Percentiles rank a stretch among this genome's conserved stretches.
These are phyloP conservation scores for Euplexia lucipara DNA, from an alignment of 2,888 invertebrate genomes.

Conservation along the genomic window DNA sequence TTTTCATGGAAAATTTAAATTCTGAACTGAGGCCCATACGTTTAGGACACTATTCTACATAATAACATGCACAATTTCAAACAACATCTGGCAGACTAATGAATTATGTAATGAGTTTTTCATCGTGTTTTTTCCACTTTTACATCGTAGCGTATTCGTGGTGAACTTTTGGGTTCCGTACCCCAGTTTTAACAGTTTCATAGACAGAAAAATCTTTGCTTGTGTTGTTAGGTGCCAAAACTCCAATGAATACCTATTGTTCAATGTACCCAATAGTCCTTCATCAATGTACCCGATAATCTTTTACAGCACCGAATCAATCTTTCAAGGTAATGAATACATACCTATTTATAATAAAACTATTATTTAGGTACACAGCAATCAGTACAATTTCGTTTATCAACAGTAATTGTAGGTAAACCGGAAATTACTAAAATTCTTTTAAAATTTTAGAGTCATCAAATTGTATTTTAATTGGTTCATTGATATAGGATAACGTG, in stretches of 20 bases:
- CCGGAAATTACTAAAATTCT: constrained; percentile 15
- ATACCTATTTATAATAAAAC: neutral
- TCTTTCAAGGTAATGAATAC: constrained; percentile 25
- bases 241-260: neutral
- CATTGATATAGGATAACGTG: too few species aligned
- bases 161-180: constrained; percentile 8
- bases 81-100: constrained; percentile 62
- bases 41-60: constrained; percentile 28
- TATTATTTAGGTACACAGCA: constrained; percentile 16
- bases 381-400: constrained; percentile 19
- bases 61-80: constrained; percentile 32
- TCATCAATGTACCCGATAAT: constrained; percentile 19
- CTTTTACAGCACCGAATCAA: constrained; percentile 8
- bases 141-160: neutral
- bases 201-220: neutral
- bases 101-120: constrained; percentile 48
- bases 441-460: neutral
- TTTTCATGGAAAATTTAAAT: constrained; percentile 56
- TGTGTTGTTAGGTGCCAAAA: neutral
- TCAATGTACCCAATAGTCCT: neutral
- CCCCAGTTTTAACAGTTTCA: neutral
- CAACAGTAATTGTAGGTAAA: neutral
- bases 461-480: constrained; percentile 1
- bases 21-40: constrained; percentile 31
- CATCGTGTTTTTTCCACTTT: constrained; percentile 22